These are phyloP conservation scores for Hypercompe scribonia DNA, from an alignment of 2,888 invertebrate genomes.

Conservation along the genomic window DNA sequence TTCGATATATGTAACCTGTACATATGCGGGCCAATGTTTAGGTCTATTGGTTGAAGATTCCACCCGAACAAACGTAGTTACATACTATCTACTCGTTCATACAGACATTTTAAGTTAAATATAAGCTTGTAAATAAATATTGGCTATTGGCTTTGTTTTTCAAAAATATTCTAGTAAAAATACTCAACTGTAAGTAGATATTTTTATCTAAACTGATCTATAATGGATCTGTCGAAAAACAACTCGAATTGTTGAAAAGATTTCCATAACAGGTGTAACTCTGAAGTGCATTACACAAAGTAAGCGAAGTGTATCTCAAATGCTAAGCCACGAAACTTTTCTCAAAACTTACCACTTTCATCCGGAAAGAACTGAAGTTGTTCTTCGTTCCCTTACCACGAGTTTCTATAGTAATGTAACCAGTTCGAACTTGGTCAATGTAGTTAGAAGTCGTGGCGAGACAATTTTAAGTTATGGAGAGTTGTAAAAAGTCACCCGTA, in stretches of 20 bases:
- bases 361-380: slow-evolving; percentile 6
- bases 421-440: not conserved
- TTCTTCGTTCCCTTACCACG: slow-evolving; percentile 2
- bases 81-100: too few species aligned
- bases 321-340: slow-evolving; percentile 32
- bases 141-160: too few species aligned
- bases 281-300: slow-evolving; percentile 26
- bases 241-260: not conserved
- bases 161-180: too few species aligned
- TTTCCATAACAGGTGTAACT: slow-evolving; percentile 23
- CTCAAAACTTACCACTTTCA: slow-evolving; percentile 39
- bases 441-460: not conserved
- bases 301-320: slow-evolving; percentile 29
- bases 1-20: too few species aligned
- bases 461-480: too few species aligned
- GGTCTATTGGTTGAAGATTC: too few species aligned
- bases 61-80: too few species aligned
- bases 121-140: too few species aligned
- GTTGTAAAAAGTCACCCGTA: not conserved
- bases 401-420: not conserved
- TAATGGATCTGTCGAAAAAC: not conserved
- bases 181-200: not conserved
- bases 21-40: too few species aligned
- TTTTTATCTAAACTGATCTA: not conserved
- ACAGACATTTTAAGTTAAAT: too few species aligned